phyloP scores from a whole-genome alignment of 2,797 vertebrate genomes.

The Triplophysa yarkandensis region DNA sequence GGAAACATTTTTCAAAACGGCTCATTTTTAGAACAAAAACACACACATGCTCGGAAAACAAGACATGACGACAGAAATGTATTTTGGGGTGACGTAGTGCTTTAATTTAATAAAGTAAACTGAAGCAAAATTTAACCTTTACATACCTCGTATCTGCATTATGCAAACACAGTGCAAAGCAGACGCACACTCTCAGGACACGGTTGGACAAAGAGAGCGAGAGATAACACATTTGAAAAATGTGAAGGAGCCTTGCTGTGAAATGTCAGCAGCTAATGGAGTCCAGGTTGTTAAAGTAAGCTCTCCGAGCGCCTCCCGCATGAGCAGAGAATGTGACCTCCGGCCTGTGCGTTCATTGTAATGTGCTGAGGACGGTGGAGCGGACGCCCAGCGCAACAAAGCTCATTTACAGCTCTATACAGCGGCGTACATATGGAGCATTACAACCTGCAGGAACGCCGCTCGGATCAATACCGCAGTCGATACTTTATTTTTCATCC shows the following conservation, averaged over 20 bases:
- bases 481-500: constrained; percentile 58
- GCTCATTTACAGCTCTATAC: constrained; percentile 58
- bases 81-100: background rate
- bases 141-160: constrained; percentile 18
- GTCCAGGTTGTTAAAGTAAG: constrained; percentile 45
- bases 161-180: constrained; percentile 34
- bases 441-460: constrained; percentile 37
- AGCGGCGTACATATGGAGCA: constrained; percentile 41
- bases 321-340: constrained; percentile 49
- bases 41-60: background rate
- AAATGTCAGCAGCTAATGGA: constrained; percentile 52
- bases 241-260: constrained; percentile 29
- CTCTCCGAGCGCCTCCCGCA: constrained; percentile 36
- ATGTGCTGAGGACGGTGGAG: constrained; percentile 52
- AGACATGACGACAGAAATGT: background rate
- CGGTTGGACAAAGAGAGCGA: constrained; percentile 3
- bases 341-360: constrained; percentile 45
- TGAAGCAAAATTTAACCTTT: constrained; percentile 31
- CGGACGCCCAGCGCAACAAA: constrained; percentile 53
- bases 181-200: constrained; percentile 11
- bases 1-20: background rate
- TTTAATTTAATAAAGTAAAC: background rate
- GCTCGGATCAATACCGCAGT: constrained; percentile 52
- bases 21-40: background rate
- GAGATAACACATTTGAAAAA: constrained; percentile 42